Evolutionary conservation across 2,113 vertebrate genomes (phyloP).

Genomic region (Formicarius rufipectus): DNA sequence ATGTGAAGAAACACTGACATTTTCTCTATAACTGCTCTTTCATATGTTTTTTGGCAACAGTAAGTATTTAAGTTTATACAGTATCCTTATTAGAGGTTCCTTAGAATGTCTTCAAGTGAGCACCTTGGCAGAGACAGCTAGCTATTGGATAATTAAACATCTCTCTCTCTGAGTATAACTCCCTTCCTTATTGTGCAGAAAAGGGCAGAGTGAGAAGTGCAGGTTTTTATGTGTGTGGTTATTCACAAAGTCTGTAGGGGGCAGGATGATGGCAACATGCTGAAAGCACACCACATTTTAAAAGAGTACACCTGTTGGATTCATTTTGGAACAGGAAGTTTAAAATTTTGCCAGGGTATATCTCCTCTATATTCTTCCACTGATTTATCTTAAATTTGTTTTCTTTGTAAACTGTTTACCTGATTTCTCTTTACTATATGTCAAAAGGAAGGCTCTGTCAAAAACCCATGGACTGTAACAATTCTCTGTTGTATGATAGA

Average conservation of each 20-base stretch:
- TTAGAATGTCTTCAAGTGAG: background rate
- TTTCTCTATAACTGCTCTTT: background rate
- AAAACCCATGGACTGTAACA: background rate
- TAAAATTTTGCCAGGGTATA: background rate
- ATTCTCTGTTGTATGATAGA: rapidly evolving
- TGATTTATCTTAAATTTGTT: background rate
- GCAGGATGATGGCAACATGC: background rate
- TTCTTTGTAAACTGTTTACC: background rate
- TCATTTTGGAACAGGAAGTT: background rate
- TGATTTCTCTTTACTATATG: background rate
- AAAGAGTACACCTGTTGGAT: background rate
- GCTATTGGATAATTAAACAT: background rate
- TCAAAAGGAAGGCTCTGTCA: background rate
- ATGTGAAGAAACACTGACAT: background rate
- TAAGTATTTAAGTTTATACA: background rate
- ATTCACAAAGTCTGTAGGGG: background rate
- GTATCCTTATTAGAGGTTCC: background rate
- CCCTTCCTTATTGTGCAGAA: background rate
- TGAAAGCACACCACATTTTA: background rate
- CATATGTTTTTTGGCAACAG: background rate
- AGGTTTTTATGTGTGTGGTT: background rate
- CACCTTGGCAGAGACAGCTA: background rate
- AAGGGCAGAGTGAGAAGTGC: background rate
- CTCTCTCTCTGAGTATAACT: background rate
- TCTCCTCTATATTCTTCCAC: background rate